Conservation (phyloP, 2,113 vertebrate genomes). For the Vidua chalybeata region DNA sequence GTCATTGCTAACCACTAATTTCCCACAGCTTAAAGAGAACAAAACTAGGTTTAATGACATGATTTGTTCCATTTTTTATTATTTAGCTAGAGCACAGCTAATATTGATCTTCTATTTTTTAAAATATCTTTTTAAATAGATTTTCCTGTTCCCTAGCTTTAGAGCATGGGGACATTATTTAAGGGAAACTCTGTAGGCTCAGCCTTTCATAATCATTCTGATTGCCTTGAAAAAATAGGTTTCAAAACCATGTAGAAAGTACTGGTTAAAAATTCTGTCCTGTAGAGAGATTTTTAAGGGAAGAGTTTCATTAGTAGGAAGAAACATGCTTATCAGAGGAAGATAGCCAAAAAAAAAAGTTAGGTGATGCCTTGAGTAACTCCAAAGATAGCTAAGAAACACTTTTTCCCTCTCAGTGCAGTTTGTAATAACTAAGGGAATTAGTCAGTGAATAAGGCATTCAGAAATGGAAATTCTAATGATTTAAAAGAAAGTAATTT, state of each 20-base stretch:
- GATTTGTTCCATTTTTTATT: neutral
- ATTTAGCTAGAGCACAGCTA: neutral
- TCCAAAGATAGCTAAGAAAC: neutral
- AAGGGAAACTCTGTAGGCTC: neutral
- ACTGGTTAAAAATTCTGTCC: neutral
- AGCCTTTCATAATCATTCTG: neutral
- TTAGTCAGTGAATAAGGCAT: neutral
- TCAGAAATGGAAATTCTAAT: neutral
- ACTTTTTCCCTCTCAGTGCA: neutral
- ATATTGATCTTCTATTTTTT: neutral
- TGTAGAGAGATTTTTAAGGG: neutral
- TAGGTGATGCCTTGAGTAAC: neutral
- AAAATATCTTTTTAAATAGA: neutral
- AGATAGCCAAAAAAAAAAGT: neutral
- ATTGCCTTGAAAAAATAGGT: neutral
- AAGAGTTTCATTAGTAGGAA: neutral
- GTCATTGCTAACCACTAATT: neutral
- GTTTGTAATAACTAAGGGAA: neutral
- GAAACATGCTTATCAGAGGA: neutral
- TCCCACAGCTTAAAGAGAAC: neutral
- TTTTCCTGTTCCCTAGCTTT: neutral
- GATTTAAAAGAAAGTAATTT: neutral
- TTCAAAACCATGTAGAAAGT: neutral
- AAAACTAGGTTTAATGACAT: neutral
- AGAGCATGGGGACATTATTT: neutral